Base-by-base conservation (phyloP, 2,888 invertebrate genomes). In the Zele albiditarsus region DNA sequence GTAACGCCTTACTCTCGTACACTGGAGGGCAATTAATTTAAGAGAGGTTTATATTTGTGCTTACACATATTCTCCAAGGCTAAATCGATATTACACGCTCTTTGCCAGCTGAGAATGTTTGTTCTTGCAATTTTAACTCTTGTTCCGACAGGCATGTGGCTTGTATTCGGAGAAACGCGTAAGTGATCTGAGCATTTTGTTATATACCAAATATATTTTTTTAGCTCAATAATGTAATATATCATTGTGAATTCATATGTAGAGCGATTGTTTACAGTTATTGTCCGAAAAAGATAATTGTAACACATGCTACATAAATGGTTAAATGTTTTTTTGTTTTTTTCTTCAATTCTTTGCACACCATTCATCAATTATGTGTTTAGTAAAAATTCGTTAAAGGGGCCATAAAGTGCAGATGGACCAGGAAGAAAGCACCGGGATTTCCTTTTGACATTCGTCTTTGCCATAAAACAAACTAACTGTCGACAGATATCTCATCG, bases 381-480 rank as follows among this genome's bases (percentile, higher is more conserved):
- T 63, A 83, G 83, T 78, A 77, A 66, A 81, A 86, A 86, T 87
- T 85, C 83, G 83, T 85, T 83, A 84, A 86, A 84, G 84, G 10
- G 84, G 75, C 80, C 85, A 83, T 88, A 87, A 88, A 87, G 82
- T 80, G 82, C 86, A 86, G 86, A 87, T 86, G 86, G 84, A 85
- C 77, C 84, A 84, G 85, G 85, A 84, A 86, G 84, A 82, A 82
- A 60, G 65, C 71, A 83, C 80, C 80, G 80, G 79, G 76, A 82
- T 80, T 83, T 84, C 80, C 84, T 83, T 78, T 80, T 60, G 63
- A 74, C 58, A 58, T 38, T 75, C 12, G 62, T 79, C 68, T 74
- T 77, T 68, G 82, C 83, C 86, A 84, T 89, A 89, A 89, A 89
- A 87, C 87, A 87, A 87, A 85, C 83, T 82, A 83, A 84, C 60